Evolutionary conservation across 2,797 vertebrate genomes (phyloP), one percentile per base, ranked within the genome.

Genomic region (Hydrophis major): DNA sequence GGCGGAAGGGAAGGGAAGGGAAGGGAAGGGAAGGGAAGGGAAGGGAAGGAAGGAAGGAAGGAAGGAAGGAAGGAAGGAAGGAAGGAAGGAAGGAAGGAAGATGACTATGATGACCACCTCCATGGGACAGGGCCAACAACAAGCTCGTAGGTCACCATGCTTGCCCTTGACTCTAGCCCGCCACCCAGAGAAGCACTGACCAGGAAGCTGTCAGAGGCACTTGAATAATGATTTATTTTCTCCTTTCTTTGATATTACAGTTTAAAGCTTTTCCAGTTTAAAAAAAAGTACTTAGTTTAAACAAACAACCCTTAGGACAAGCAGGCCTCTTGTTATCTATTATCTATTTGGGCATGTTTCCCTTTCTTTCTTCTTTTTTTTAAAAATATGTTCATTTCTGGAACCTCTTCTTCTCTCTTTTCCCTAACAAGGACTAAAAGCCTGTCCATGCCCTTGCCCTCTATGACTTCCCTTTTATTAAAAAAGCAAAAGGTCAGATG

Each of bases 1-100:
- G 97, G 95, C 94, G 93, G 96, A 97, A 97, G 95, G 95, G 97
- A 97, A 53, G 42, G n/a, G 22, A 78, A 32, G 89, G 69, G 56
- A 96, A 94, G 96, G 95, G 95, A 93, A 83, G 1, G 55, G 47
- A 47, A 90, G 0, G 66, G 66, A 69, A 69, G 66, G 93, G 96
- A 97, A 97, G 95, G 95, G 56, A 96, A 83, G 1, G 55, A 90
- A 1, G 66, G 66, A 69, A 69, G 66, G 66, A 74, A 74, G 69
- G 69, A 74, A 74, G 69, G 78, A 86, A 59, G 78, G 37, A 13
- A 56, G 47, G 8, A 32, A 78, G 55, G 89, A 90, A 7, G 56
- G 96, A 94, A 96, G 95, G 94, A 93, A 83, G 2, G 55, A 91
- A 60, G 3, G 55, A 28, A 18, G 47, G 55, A 6, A 16, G 69